Base-by-base conservation (phyloP, 1,140 invertebrate species). In the Zaprionus ornatus region DNA sequence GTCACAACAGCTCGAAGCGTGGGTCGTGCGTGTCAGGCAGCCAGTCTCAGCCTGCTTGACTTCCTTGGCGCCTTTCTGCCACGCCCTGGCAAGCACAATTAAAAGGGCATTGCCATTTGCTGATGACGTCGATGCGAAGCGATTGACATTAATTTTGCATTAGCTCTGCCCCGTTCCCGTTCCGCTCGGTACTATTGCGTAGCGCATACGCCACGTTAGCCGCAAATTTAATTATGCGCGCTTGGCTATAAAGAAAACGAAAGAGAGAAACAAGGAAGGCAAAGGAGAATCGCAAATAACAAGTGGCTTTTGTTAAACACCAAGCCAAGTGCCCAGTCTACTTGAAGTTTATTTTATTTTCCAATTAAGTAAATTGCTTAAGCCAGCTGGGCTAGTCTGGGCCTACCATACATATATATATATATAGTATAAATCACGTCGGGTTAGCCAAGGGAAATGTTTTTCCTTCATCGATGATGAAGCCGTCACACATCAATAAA, bases 61-160 rank as follows among this genome's bases (percentile, higher is more conserved):
- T 50, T 50, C 9, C 40, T 48, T n/a, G 40, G 40, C 37, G 37
- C n/a, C n/a, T 19, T 9, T 17, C 7, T 45, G 40, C 40, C 40
- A 45, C n/a, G 40, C 40, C 40, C 40, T 45, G 60, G 50, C 35
- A 59, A 63, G 65, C 79, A 84, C 85, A 84, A 90, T 90, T 74
- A 84, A 80, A 76, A 80, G 84, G 80, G 67, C 83, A 88, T 84
- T 88, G 80, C 73, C 80, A 77, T 82, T 74, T 79, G 65, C 54
- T 52, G 52, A 45, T 54, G 64, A 45, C 48, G 70, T 56, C 48
- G 61, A 62, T 17, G 25, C 55, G 55, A 59, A 70, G 52, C 74
- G 78, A 90, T 84, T 85, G 86, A 88, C 86, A 88, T 88, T 88
- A 90, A 85, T 90, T 90, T 88, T 88, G 79, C 86, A 88, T 88